Evolutionary conservation across 2,797 vertebrate species (phyloP).

Genomic region (Sebastes matsubarae): DNA sequence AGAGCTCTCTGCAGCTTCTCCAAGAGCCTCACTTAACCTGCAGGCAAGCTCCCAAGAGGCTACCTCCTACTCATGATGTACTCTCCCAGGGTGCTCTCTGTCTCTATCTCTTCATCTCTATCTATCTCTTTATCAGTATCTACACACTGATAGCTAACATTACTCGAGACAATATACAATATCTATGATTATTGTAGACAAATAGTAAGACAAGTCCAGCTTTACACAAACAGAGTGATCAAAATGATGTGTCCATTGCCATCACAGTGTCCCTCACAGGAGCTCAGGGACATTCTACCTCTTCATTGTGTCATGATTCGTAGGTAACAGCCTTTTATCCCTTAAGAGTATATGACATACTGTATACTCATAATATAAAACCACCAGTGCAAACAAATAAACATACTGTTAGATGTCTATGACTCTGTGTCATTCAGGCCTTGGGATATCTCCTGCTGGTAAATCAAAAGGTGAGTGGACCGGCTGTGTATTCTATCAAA

Average conservation of each 20-base stretch:
- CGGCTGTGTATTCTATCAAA: background rate
- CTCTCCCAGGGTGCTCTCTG: constrained; percentile 48
- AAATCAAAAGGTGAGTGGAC: background rate
- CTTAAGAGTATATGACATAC: background rate
- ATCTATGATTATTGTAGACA: background rate
- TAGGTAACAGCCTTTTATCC: background rate
- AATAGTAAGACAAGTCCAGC: background rate
- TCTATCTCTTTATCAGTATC: constrained; percentile 23
- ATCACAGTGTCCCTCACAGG: background rate
- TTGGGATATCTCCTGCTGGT: background rate
- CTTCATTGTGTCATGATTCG: background rate
- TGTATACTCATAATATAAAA: background rate
- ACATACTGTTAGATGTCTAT: background rate
- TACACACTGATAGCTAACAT: background rate
- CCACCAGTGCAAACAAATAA: background rate
- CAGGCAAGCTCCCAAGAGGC: constrained; percentile 66
- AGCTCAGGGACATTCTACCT: background rate
- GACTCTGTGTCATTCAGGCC: background rate
- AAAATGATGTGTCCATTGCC: background rate
- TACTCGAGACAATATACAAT: background rate
- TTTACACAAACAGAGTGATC: background rate
- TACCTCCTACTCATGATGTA: constrained; percentile 64
- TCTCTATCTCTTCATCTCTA: constrained; percentile 20
- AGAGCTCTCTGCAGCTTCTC: constrained; percentile 61
- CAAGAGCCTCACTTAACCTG: constrained; percentile 74